phyloP scores from a whole-genome alignment of 2,888 invertebrate genomes.

The Ichneumon xanthorius region DNA sequence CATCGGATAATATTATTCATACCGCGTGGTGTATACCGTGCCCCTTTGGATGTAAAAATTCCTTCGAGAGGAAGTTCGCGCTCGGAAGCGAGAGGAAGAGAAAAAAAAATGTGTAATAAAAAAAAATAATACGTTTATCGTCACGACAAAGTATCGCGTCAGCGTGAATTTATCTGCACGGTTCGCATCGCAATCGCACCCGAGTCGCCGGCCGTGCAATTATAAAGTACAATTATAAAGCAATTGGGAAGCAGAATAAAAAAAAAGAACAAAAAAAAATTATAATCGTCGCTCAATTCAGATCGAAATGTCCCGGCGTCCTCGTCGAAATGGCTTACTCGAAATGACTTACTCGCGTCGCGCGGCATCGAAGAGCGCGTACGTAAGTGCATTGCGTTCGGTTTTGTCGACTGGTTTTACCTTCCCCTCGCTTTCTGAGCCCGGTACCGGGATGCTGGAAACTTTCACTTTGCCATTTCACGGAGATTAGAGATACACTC shows the following conservation, averaged over 20 bases:
- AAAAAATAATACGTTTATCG: not conserved
- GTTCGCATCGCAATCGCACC: not conserved
- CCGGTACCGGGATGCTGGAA: slow-evolving; percentile 14
- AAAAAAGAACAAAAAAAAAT: not conserved
- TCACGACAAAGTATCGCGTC: not conserved
- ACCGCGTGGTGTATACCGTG: not conserved
- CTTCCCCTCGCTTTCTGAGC: slow-evolving; percentile 17
- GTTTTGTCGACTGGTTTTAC: slow-evolving; percentile 38
- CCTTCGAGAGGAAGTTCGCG: slow-evolving; percentile 2
- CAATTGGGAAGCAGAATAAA: not conserved
- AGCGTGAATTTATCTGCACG: not conserved
- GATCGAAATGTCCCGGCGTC: not conserved
- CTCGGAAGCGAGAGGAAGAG: not conserved
- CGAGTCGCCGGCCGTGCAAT: not conserved
- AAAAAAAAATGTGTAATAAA: not conserved
- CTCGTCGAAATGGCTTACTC: not conserved
- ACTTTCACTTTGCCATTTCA: slow-evolving; percentile 57
- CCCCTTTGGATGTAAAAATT: slow-evolving; percentile 8
- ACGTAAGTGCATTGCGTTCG: slow-evolving; percentile 12
- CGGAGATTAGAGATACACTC: slow-evolving; percentile 6
- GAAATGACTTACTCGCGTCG: too few species aligned
- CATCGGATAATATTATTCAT: slow-evolving; percentile 15
- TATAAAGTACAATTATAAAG: too few species aligned
- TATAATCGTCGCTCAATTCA: not conserved
- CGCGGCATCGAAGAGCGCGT: not conserved